phyloP scores from a whole-genome alignment of 2,797 vertebrate genomes.

The Pseudochaenichthys georgianus region DNA sequence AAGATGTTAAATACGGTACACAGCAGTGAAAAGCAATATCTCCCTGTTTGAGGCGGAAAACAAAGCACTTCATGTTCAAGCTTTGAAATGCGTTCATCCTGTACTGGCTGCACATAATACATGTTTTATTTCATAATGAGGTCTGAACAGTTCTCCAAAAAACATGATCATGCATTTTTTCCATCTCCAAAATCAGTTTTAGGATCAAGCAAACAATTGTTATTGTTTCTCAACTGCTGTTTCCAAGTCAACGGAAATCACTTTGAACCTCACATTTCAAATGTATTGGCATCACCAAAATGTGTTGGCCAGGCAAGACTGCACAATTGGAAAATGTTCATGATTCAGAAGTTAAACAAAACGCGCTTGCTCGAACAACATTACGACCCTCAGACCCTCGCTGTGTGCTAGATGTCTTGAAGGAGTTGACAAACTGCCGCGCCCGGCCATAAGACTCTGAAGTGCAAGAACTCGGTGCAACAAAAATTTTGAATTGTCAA shows the following conservation, averaged over 20 bases:
- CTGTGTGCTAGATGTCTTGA: neutral
- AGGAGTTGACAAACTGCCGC: neutral
- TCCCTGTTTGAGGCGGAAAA: too few species aligned
- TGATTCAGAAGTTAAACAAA: neutral
- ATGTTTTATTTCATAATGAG: neutral
- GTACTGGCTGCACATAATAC: neutral
- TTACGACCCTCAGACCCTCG: neutral
- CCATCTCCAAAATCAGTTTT: neutral
- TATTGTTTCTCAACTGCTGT: constrained; percentile 8
- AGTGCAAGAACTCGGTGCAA: neutral
- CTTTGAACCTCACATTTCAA: neutral
- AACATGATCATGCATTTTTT: neutral
- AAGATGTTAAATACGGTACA: too few species aligned
- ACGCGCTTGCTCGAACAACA: neutral
- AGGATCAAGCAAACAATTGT: neutral
- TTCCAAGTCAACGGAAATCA: constrained; percentile 8
- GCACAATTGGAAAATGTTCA: neutral
- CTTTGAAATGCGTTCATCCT: neutral
- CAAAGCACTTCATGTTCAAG: too few species aligned
- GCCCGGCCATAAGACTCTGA: too few species aligned
- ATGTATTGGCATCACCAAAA: too few species aligned
- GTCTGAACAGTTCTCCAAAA: neutral
- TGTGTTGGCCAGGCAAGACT: neutral
- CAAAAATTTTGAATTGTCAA: neutral
- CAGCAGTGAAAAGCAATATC: too few species aligned